Evolutionary conservation across 2,113 vertebrate genomes (phyloP).

Genomic region (Pan troglodytes): DNA sequence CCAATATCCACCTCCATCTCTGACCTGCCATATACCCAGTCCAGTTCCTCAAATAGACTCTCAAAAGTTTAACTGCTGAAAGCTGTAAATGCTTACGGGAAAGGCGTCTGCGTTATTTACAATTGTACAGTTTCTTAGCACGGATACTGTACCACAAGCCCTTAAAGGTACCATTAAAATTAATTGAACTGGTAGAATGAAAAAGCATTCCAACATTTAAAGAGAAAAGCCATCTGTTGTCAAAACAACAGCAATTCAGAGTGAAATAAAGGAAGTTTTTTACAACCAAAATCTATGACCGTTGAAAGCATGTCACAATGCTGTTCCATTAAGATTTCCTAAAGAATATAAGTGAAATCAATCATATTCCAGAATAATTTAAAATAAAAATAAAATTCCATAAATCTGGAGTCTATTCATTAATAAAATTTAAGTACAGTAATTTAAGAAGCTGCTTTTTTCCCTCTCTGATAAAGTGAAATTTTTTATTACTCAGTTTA

Average conservation of each 20-base stretch:
- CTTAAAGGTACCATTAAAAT: constrained; percentile 12
- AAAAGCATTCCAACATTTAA: not conserved
- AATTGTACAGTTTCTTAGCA: not conserved
- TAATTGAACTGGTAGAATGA: not conserved
- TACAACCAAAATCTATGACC: not conserved
- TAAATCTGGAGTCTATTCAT: not conserved
- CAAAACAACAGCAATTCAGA: constrained; percentile 13
- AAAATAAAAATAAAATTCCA: not conserved
- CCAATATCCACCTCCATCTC: not conserved
- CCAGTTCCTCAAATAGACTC: not conserved
- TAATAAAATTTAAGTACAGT: not conserved
- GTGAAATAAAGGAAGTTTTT: not conserved
- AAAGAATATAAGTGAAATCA: not conserved
- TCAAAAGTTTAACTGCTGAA: not conserved
- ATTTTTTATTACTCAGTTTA: not conserved
- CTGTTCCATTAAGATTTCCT: not conserved
- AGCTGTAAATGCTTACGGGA: not conserved
- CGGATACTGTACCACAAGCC: not conserved
- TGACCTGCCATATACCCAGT: not conserved
- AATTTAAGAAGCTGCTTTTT: not conserved
- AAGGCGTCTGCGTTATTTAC: not conserved
- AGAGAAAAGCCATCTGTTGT: constrained; percentile 25
- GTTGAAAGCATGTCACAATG: not conserved
- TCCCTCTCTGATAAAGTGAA: not conserved
- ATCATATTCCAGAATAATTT: not conserved